A percentile compares a stretch with the other conserved stretches of the same genome.
These are phyloP conservation scores for Agonopterix arenella DNA, from an alignment of 2,888 invertebrate species.

Conservation along the genomic window DNA sequence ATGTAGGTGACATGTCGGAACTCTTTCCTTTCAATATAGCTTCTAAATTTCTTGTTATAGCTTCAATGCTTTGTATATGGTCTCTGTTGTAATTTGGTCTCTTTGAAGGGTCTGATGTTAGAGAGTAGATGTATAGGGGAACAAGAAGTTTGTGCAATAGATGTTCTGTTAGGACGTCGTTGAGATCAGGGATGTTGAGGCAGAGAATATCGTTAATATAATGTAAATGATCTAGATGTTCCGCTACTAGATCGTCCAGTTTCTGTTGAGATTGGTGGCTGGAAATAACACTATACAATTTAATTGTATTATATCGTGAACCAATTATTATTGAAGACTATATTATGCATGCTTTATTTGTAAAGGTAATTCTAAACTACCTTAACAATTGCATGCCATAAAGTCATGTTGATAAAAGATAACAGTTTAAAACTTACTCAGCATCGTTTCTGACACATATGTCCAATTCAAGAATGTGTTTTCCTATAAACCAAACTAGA, in stretches of 20 bases:
- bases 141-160: constrained; percentile 94
- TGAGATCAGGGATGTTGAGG: constrained; percentile 93
- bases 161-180: constrained; percentile 96
- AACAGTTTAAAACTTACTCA: constrained; percentile 82
- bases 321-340: not conserved
- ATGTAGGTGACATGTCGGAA: constrained; percentile 64
- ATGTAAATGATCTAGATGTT: constrained; percentile 97
- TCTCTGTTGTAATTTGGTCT: constrained; percentile 52
- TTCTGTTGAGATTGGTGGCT: constrained; percentile 95
- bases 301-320: not conserved
- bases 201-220: constrained; percentile 97
- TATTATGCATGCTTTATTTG: not conserved
- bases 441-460: constrained; percentile 96
- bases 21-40: constrained; percentile 79
- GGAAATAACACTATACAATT: constrained; percentile 31
- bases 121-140: constrained; percentile 95
- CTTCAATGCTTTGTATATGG: constrained; percentile 74
- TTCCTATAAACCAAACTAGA: constrained; percentile 99
- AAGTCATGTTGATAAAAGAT: not conserved
- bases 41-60: constrained; percentile 79
- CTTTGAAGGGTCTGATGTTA: constrained; percentile 72
- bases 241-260: constrained; percentile 95
- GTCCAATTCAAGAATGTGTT: constrained; percentile 97
- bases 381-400: too few species aligned
- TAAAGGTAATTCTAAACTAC: too few species aligned